Base-by-base conservation (phyloP, 2,797 vertebrate species). In the Crenichthys baileyi region DNA sequence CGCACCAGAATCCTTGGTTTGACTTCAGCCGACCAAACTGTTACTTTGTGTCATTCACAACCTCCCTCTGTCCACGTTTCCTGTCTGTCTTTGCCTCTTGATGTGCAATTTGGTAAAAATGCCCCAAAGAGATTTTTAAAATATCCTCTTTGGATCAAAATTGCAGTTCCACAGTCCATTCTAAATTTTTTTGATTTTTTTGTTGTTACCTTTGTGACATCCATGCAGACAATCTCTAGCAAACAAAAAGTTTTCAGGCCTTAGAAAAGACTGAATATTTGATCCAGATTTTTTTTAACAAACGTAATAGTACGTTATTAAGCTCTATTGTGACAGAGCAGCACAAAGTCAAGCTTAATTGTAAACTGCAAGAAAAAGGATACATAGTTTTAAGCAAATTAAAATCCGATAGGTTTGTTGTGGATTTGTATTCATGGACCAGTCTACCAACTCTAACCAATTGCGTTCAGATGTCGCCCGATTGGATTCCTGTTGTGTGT, bases 171-270 rank as follows among this genome's bases (percentile, higher is more conserved):
- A n/a, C 22, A 56, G 55, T 20, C 18, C 18, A 53, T 20, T 18
- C 22, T 56, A 56, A 56, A 7, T n/a, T 56, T 56, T 56, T 24
- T 56, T 11, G 0, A 15, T 51, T 15, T 51, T 51, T 51, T 51
- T 51, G 50, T 15, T 4, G 16, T 18, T 8, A 75, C 67, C 15
- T 16, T 50, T 50, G 48, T 13, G 44, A 46, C 15, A 13, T 50
- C 48, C 7, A 75, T 55, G 24, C 29, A 73, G 67, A 75, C 55
- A 46, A 3, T 36, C 18, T 48, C 50, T 5, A 22, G 72, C 60
- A 73, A 76, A 76, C 31, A 65, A 71, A 70, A 71, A 50, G 9
- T 20, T 24, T 80, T 65, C 48, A 78, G 73, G 76, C 51, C 26
- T 75, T 39, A 65, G 73, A 76, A 39, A 53, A 22, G n/a, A 26